Evolutionary conservation across 1,140 invertebrate genomes (phyloP), one percentile per base, ranked within the genome.

Genomic region (Tribolium castaneum): DNA sequence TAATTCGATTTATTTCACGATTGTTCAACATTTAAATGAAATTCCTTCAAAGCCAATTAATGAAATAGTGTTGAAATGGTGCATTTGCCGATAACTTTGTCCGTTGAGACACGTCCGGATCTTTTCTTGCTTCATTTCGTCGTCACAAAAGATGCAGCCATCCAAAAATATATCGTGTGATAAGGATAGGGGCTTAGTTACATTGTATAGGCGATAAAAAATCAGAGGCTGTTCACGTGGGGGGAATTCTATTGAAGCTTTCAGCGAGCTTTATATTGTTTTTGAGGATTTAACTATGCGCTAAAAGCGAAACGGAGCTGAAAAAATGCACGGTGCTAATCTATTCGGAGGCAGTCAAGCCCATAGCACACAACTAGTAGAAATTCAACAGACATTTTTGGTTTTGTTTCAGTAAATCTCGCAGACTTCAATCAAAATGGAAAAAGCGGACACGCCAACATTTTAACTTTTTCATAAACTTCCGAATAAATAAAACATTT

Each of bases 81-180:
- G 49, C 49, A 50, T 62, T 62, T 13, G 19, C 9, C 3, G 19
- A 66, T 66, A 59, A 59, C 13, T 59, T 59, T 59, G 54, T n/a
- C 6, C 19, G 16, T 66, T 25, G 22, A 66, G 10, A 66, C 59
- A 66, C 59, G 59, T 66, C 45, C 30, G n/a, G 25, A 66, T 66
- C 59, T 35, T 66, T 66, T 66, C 59, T 35, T 66, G 59, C 25
- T 66, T 66, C 59, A 66, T 66, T 66, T 66, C 25, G n/a, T 35
- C 13, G 14, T 66, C 59, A 66, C 59, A 66, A 66, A 66, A 9
- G 59, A 35, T 22, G 9, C 59, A 66, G 30, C 59, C 25, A 66
- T n/a, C 25, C 30, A 35, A 22, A 35, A 12, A 35, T 59, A 25
- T 22, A 52, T 52, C 7, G 51, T 52, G 16, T 52, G 51, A 52